Conservation (phyloP, 2,113 vertebrate genomes). For the Anguilla japonica region DNA sequence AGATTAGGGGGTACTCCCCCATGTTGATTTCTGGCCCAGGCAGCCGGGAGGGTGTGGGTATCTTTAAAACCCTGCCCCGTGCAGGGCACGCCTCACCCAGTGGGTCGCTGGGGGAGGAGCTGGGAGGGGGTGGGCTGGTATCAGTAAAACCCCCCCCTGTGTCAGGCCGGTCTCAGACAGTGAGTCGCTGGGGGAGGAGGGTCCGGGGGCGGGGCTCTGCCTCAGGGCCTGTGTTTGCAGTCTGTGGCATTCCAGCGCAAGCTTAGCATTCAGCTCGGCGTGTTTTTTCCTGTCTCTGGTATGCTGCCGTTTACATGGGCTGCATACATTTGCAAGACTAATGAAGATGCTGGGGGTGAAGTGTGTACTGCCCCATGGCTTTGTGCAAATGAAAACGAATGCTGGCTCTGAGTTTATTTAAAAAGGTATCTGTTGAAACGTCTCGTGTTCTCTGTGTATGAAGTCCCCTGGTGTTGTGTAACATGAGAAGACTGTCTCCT, state of each 20-base stretch:
- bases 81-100: background rate
- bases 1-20: background rate
- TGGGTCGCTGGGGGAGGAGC: background rate
- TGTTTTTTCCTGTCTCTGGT: conserved; percentile 1
- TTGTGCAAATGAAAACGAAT: background rate
- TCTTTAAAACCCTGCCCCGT: background rate
- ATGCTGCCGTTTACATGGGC: background rate
- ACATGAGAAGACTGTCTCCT: background rate
- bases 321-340: conserved; percentile 4
- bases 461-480: background rate
- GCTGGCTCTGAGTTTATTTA: background rate
- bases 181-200: background rate
- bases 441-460: background rate
- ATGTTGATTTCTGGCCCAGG: background rate
- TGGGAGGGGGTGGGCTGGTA: too few relatives aligned
- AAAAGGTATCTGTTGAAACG: background rate
- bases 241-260: background rate
- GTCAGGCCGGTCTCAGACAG: background rate
- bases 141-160: background rate
- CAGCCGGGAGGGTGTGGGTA: background rate
- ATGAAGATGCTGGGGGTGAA: background rate
- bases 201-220: background rate
- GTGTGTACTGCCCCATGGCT: background rate
- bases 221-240: background rate
- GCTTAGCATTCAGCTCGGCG: conserved; percentile 4